Conservation (phyloP, 2,888 invertebrate genomes). For the Xylota segnis region DNA sequence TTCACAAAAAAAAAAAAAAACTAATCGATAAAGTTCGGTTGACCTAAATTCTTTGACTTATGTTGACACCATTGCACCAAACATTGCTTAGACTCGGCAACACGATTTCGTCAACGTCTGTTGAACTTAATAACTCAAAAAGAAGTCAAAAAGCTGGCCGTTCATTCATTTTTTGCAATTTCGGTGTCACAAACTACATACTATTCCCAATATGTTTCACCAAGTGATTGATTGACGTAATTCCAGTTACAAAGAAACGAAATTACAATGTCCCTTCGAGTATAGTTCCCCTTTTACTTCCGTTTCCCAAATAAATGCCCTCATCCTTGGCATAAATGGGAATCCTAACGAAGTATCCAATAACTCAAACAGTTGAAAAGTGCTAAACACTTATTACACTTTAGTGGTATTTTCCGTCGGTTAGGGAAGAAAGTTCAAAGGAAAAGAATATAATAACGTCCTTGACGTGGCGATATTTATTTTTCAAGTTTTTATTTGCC, state of each 20-base stretch:
- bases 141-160: background rate
- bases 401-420: slow-evolving; percentile 10
- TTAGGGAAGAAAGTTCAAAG: slow-evolving; percentile 15
- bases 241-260: slow-evolving; percentile 1
- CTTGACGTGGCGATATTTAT: slow-evolving; percentile 19
- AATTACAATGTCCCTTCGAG: background rate
- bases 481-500: slow-evolving; percentile 16
- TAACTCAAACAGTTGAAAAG: slow-evolving; percentile 16
- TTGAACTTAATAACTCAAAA: background rate
- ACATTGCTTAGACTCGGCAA: slow-evolving; percentile 5
- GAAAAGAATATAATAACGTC: slow-evolving; percentile 2
- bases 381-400: slow-evolving; percentile 8
- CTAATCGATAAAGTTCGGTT: slow-evolving; percentile 43
- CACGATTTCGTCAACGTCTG: slow-evolving; percentile 31
- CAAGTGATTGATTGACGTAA: slow-evolving; percentile 4
- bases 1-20: background rate
- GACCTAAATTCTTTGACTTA: slow-evolving; percentile 34
- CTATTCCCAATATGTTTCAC: background rate
- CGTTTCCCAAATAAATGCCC: background rate
- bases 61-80: slow-evolving; percentile 25
- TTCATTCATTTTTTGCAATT: background rate
- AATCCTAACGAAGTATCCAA: slow-evolving; percentile 1
- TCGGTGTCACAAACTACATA: slow-evolving; percentile 2
- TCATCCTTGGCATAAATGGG: slow-evolving; percentile 5
- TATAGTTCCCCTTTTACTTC: background rate